phyloP scores from a whole-genome alignment of 2,888 invertebrate genomes.

The Volucella inflata region DNA sequence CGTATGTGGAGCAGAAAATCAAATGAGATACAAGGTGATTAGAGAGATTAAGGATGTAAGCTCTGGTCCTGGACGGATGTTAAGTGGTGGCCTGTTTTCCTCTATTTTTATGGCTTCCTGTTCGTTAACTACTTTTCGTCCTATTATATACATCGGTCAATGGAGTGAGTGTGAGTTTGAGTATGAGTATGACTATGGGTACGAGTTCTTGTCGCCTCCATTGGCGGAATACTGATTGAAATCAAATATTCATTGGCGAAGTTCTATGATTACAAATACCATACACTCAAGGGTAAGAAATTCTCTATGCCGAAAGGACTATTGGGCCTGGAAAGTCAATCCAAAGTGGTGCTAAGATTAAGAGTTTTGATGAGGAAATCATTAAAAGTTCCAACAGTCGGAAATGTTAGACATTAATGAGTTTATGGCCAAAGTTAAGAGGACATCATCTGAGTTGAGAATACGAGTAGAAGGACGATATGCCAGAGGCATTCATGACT shows the following conservation, averaged over 20 bases:
- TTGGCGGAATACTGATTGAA: conserved; percentile 1
- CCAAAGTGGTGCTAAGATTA: conserved; percentile 1
- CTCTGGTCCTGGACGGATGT: background rate
- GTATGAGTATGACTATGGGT: no score
- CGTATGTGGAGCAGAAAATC: conserved; percentile 57
- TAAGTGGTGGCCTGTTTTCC: background rate
- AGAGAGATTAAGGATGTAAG: conserved; percentile 18
- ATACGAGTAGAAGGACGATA: no score
- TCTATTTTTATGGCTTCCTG: no score
- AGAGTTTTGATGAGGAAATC: conserved; percentile 35
- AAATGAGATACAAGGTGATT: conserved; percentile 55
- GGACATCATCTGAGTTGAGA: conserved; percentile 18
- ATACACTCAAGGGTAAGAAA: no score
- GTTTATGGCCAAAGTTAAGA: conserved; percentile 36
- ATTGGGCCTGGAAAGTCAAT: background rate
- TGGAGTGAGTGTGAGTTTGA: no score
- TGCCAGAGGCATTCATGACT: background rate
- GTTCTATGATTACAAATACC: background rate
- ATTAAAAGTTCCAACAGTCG: conserved; percentile 31
- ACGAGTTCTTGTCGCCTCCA: no score
- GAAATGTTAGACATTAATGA: conserved; percentile 21
- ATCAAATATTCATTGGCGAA: conserved; percentile 23
- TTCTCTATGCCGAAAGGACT: no score
- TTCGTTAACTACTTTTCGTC: no score
- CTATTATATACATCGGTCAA: no score